Base-by-base conservation (phyloP, 2,797 vertebrate species). In the Macrochelys suwanniensis region DNA sequence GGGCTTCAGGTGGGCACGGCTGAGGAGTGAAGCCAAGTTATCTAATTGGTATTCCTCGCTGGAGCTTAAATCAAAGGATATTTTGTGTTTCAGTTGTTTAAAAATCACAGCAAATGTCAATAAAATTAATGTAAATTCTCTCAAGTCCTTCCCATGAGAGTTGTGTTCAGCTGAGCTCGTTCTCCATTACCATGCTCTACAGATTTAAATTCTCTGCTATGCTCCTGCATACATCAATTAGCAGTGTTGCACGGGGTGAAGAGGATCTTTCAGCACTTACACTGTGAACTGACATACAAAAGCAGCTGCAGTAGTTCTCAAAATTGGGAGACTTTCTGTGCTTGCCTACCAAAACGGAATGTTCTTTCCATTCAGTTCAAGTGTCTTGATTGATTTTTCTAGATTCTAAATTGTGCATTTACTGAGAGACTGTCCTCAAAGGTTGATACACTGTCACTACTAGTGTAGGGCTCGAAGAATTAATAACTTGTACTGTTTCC, bases 401-500 rank as follows among this genome's bases (percentile, higher is more conserved):
- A 80, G 28, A 25, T 12, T 82, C 8, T 12, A 85, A 2, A 4
- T 84, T 82, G 8, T 94, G 37, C 2, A 84, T 6, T 16, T 79
- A 85, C 49, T 88, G 28, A 91, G 76, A 49, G 1, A 42, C 23
- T 31, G 1, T 8, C 87, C 13, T 91, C 0, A 0, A 87, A 95
- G 54, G 25, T 31, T 90, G 80, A 85, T 59, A 12, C 13, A 19
- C 50, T 95, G 3, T 6, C 59, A n/a, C 28, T 11, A 56, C 49
- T 28, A 80, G 2, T 13, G 23, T n/a, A 45, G 21, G 89, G 91
- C 15, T 4, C 49, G 6, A 82, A 68, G 59, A 28, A 47, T 92
- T 92, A 93, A 93, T 89, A 87, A 57, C 56, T 26, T 57, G 26
- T 57, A 28, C 26, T 17, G 3, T 57, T 28, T 57, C 56, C 26